A percentile compares a stretch with the other conserved stretches of the same genome.
phyloP scores from a whole-genome alignment of 2,113 vertebrate species.

The Brachyhypopomus gauderio region DNA sequence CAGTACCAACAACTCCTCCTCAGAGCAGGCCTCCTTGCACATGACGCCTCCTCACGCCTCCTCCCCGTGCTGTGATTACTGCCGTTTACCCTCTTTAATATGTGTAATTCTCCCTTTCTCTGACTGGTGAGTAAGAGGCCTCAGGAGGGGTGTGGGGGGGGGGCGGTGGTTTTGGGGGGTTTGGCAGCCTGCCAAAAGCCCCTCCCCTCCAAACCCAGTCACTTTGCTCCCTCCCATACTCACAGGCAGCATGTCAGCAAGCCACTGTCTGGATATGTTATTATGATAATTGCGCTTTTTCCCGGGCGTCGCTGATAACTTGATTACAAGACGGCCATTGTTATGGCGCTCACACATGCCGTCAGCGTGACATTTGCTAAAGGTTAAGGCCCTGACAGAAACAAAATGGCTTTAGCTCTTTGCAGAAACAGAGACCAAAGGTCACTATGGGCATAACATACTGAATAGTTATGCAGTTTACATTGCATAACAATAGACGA shows the following conservation, averaged over 20 bases:
- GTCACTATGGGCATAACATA: slow-evolving; percentile 49
- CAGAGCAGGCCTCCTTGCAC: slow-evolving; percentile 52
- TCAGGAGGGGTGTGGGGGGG: slow-evolving; percentile 70
- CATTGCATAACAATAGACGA: slow-evolving; percentile 32
- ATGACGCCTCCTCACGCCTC: slow-evolving; percentile 69
- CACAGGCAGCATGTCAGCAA: slow-evolving; percentile 64
- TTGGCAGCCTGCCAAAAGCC: slow-evolving; percentile 75
- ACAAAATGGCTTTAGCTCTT: slow-evolving; percentile 42
- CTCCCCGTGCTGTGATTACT: slow-evolving; percentile 76
- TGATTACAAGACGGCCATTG: slow-evolving; percentile 59
- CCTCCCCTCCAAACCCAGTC: slow-evolving; percentile 69
- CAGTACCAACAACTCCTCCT: not conserved
- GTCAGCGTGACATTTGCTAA: slow-evolving; percentile 53
- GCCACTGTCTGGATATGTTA: slow-evolving; percentile 65
- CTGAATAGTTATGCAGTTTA: slow-evolving; percentile 48
- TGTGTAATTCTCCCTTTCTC: slow-evolving; percentile 81
- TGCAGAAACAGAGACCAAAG: slow-evolving; percentile 52
- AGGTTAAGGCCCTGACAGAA: slow-evolving; percentile 56
- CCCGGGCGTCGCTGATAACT: slow-evolving; percentile 58
- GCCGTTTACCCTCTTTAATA: slow-evolving; percentile 81
- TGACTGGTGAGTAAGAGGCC: slow-evolving; percentile 78
- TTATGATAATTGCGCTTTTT: slow-evolving; percentile 67
- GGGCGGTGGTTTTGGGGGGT: not conserved
- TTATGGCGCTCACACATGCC: slow-evolving; percentile 53
- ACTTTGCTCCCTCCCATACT: slow-evolving; percentile 60